Conservation (phyloP, 2,888 invertebrate genomes). For the Tubulanus polymorphus region DNA sequence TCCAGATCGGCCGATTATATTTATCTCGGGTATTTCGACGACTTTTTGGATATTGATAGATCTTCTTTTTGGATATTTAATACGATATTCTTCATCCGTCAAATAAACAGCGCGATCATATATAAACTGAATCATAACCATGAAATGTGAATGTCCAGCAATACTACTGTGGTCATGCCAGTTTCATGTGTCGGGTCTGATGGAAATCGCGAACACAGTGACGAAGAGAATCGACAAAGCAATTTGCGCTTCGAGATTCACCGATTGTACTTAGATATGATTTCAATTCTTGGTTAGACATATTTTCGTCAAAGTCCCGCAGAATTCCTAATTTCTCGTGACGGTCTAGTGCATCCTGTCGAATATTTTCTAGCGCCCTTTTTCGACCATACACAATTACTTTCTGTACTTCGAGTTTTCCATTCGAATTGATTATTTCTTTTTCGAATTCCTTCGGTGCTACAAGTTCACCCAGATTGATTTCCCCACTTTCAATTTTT, state of each 20-base stretch:
- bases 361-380: neutral
- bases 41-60: neutral
- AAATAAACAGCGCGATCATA: neutral
- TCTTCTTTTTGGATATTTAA: neutral
- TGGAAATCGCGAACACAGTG: neutral
- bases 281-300: no score
- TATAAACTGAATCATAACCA: neutral
- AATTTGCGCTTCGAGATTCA: no score
- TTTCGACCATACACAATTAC: neutral
- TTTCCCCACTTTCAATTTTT: neutral
- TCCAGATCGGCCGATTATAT: neutral
- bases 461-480: neutral
- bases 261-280: no score
- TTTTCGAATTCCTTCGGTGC: neutral
- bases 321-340: neutral
- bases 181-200: neutral
- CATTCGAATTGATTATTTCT: neutral
- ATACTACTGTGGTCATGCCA: slow-evolving; percentile 2
- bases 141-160: neutral
- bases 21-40: neutral
- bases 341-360: neutral
- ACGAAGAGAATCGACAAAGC: no score
- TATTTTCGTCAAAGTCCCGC: neutral
- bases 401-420: neutral
- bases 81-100: neutral